A percentile compares a stretch with the other conserved stretches of the same genome.
These are phyloP conservation scores for Lynx canadensis DNA, from an alignment of 2,113 vertebrate species.

Conservation along the genomic window DNA sequence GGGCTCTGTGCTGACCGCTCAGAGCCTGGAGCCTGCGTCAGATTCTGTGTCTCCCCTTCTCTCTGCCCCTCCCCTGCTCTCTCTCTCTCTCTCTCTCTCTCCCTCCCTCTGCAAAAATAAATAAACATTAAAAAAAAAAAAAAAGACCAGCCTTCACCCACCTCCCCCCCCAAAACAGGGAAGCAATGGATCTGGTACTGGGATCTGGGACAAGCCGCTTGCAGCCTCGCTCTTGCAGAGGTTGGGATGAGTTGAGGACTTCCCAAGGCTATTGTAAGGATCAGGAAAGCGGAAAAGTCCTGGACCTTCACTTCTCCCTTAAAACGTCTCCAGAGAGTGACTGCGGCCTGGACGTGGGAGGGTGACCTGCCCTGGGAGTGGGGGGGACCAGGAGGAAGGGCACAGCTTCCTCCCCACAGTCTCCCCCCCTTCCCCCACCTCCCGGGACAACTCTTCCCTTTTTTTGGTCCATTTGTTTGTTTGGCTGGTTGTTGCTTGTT, in stretches of 20 bases:
- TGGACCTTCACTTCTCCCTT: not conserved
- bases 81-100: too few relatives aligned
- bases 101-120: too few relatives aligned
- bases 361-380: not conserved
- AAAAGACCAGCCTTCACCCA: not conserved
- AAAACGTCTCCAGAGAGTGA: not conserved
- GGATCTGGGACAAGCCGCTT: not conserved
- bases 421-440: not conserved
- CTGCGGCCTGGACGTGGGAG: not conserved
- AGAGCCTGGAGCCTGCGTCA: too few relatives aligned
- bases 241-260: not conserved
- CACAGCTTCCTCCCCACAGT: not conserved
- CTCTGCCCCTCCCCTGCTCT: too few relatives aligned
- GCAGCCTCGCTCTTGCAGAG: not conserved
- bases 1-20: too few relatives aligned
- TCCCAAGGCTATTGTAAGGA: not conserved
- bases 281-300: not conserved
- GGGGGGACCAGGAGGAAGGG: too few relatives aligned
- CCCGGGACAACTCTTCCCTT: not conserved
- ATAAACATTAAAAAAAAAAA: too few relatives aligned
- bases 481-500: not conserved
- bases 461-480: not conserved
- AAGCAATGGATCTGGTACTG: not conserved
- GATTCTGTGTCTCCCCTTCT: too few relatives aligned
- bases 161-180: too few relatives aligned